Evolutionary conservation across 2,888 invertebrate genomes (phyloP), one percentile per base, ranked within the genome.

Genomic region (Ennomos fuscantarius): DNA sequence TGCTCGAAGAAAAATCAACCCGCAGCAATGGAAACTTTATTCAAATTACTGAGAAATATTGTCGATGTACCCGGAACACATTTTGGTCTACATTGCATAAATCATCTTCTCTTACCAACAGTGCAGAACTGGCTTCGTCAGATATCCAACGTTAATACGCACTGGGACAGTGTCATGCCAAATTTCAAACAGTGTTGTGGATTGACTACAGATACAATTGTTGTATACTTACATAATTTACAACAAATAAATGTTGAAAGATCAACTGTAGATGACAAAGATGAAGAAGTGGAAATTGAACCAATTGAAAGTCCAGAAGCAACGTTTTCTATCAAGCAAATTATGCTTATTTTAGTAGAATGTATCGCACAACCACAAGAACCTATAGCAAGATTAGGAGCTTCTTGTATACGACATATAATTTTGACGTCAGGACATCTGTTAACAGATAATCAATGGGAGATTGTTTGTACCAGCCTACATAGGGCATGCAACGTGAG

Each of bases 121-220:
- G 96, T 99, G 11, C 99, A 99, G 87, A 96, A 96, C 74, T 99
- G 99, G 99, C 88, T 98, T 58, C 93, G 98, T 9, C 95, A 95
- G 80, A 94, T 95, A 13, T 93, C 94, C 11, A 95, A 95, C 69
- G 94, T 95, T 8, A 94, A 94, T 68, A 93, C 95, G 64, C 94
- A 96, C 63, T 95, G 96, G 94, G 95, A 96, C 68, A 93, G 93
- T 66, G 94, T 96, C 47, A 96, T 96, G 81, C 95, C 97, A 64
- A 98, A 98, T 83, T 98, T 98, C 77, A 98, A 98, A 78, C 98
- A 99, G 79, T 98, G 97, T 78, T 97, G 97, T 76, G 98, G 99
- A 8, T 95, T 98, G 86, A 96, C 97, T 9, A 97, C 98, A 0
- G 98, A 99, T 77, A 93, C 98, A 33, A 95, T 98, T 35, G 98